Evolutionary conservation across 2,797 vertebrate species (phyloP).

Genomic region (Hipposideros larvatus): DNA sequence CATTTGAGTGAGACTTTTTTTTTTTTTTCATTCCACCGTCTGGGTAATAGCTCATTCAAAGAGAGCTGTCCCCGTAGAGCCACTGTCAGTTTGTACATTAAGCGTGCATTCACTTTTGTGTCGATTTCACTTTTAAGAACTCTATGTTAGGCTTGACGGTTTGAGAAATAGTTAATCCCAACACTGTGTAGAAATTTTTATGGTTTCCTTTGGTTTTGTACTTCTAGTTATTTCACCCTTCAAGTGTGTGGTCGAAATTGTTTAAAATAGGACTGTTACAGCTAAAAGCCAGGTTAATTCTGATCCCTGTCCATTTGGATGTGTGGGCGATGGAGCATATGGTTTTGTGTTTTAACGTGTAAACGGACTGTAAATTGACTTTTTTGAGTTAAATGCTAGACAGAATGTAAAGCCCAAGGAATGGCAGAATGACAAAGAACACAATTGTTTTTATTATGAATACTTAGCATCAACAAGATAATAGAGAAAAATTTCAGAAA

Average conservation of each 20-base stretch:
- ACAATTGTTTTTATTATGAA: slow-evolving; percentile 67
- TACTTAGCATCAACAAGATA: slow-evolving; percentile 65
- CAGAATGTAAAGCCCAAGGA: slow-evolving; percentile 74
- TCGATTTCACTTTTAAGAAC: slow-evolving; percentile 68
- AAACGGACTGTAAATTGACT: slow-evolving; percentile 75
- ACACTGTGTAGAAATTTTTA: slow-evolving; percentile 67
- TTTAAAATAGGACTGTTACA: slow-evolving; percentile 68
- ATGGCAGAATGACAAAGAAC: slow-evolving; percentile 61
- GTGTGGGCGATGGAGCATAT: slow-evolving; percentile 77
- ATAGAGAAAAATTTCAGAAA: slow-evolving; percentile 53
- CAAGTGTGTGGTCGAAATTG: slow-evolving; percentile 61
- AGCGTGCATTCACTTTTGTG: slow-evolving; percentile 66
- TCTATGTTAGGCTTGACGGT: slow-evolving; percentile 37
- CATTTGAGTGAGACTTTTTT: slow-evolving; percentile 55
- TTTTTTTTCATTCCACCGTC: neutral
- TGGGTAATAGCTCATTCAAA: slow-evolving; percentile 75
- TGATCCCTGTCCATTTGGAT: slow-evolving; percentile 74
- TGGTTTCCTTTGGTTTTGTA: slow-evolving; percentile 68
- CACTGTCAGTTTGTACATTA: slow-evolving; percentile 72
- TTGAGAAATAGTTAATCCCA: slow-evolving; percentile 53
- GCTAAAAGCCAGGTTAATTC: slow-evolving; percentile 74
- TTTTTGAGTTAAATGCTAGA: slow-evolving; percentile 76
- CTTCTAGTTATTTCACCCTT: slow-evolving; percentile 66
- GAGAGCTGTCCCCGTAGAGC: slow-evolving; percentile 66
- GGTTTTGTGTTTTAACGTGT: neutral